Evolutionary conservation across 2,888 invertebrate genomes (phyloP).

Genomic region (Timema cristinae): DNA sequence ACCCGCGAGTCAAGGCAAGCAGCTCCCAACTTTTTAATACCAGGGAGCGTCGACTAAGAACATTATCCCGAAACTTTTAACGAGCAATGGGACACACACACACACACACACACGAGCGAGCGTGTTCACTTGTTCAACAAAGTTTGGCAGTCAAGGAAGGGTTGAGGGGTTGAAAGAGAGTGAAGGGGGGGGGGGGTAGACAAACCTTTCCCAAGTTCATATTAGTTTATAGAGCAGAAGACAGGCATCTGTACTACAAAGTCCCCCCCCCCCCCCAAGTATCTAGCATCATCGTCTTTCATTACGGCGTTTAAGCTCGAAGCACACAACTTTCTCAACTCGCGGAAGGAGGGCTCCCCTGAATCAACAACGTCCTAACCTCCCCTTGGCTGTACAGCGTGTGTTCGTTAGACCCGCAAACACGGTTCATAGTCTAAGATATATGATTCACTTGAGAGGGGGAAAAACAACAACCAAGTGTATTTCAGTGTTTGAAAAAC

Average conservation of each 20-base stretch:
- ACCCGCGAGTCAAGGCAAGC: too few species aligned
- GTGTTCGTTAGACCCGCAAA: too few species aligned
- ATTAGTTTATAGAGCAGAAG: conserved; percentile 13
- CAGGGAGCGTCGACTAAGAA: neutral
- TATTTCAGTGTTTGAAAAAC: too few species aligned
- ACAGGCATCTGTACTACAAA: conserved; percentile 4
- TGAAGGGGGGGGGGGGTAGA: too few species aligned
- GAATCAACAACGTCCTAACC: neutral
- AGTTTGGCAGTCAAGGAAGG: too few species aligned
- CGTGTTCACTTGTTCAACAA: too few species aligned
- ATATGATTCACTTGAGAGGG: too few species aligned
- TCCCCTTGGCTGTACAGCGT: neutral
- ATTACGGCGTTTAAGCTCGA: conserved; percentile 20
- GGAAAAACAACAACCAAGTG: too few species aligned
- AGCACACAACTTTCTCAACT: neutral
- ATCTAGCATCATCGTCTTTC: conserved; percentile 20
- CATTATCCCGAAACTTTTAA: conserved; percentile 14
- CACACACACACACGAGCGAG: neutral
- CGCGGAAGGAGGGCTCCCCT: neutral
- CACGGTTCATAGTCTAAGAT: too few species aligned
- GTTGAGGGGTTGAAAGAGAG: too few species aligned
- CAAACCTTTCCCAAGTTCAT: conserved; percentile 2
- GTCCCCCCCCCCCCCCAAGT: neutral
- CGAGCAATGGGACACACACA: conserved; percentile 13
- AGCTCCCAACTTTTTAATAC: too few species aligned